Conservation (phyloP, 2,797 vertebrate genomes). For the Remorina albescens region DNA sequence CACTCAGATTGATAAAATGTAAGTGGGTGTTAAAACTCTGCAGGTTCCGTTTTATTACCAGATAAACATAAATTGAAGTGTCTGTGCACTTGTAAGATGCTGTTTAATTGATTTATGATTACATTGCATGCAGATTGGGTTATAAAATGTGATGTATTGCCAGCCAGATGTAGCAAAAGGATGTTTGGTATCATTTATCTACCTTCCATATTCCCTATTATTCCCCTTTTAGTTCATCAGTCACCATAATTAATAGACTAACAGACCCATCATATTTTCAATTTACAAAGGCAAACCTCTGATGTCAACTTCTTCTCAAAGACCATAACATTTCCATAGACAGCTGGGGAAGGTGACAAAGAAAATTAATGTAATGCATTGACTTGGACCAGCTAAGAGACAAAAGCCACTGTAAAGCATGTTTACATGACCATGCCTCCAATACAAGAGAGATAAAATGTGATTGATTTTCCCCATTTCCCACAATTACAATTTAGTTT, state of each 20-base stretch:
- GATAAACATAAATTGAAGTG: constrained; percentile 6
- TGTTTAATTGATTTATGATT: constrained; percentile 30
- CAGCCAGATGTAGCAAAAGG: constrained; percentile 3
- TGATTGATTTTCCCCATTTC: no score
- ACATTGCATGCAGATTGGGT: constrained; percentile 24
- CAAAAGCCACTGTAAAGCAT: no score
- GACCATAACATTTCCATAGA: constrained; percentile 31
- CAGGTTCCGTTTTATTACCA: constrained; percentile 21
- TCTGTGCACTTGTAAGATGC: neutral
- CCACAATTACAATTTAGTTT: no score
- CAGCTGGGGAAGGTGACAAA: neutral
- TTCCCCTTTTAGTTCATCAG: constrained; percentile 37
- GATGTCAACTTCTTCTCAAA: constrained; percentile 38
- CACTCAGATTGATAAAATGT: constrained; percentile 27
- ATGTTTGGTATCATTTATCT: constrained; percentile 33
- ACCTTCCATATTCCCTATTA: no score
- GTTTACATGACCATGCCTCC: no score
- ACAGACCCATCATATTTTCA: constrained; percentile 22
- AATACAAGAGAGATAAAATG: no score
- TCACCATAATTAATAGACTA: constrained; percentile 23
- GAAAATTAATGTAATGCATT: no score
- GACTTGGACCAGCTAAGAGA: no score
- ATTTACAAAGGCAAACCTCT: constrained; percentile 41
- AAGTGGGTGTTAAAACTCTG: constrained; percentile 22
- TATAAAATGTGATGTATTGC: neutral